Evolutionary conservation across 1,140 invertebrate genomes (phyloP).

Genomic region (Colletes gigas): DNA sequence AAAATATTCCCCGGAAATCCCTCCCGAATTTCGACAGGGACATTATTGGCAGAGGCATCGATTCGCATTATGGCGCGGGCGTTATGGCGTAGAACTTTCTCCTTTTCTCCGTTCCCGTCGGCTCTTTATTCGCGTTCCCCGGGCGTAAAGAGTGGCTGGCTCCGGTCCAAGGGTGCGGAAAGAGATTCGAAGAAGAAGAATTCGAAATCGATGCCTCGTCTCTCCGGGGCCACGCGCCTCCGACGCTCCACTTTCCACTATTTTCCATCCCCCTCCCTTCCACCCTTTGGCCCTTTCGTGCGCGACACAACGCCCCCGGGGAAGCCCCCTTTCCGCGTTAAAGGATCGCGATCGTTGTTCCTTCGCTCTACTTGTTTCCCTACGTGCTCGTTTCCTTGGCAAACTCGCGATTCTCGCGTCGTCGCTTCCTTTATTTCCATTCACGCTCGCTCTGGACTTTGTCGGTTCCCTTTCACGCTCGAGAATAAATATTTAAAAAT

Average conservation of each 20-base stretch:
- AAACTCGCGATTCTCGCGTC: constrained; percentile 1
- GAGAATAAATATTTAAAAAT: too few species aligned
- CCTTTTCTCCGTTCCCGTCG: neutral
- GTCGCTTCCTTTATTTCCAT: too few species aligned
- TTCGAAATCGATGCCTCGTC: constrained; percentile 40
- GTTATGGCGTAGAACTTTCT: constrained; percentile 15
- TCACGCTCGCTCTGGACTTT: too few species aligned
- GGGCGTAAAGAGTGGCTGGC: constrained; percentile 32
- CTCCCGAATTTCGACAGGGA: neutral
- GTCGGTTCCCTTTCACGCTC: too few species aligned
- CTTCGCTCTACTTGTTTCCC: neutral
- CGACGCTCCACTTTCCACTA: neutral
- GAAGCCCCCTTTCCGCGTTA: neutral
- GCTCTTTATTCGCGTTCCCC: constrained; percentile 16
- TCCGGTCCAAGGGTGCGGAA: constrained; percentile 33
- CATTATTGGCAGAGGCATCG: constrained; percentile 41
- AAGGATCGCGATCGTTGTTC: constrained; percentile 8
- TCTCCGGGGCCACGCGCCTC: neutral
- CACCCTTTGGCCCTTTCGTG: constrained; percentile 2
- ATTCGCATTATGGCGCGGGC: constrained; percentile 37
- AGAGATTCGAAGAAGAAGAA: constrained; percentile 22
- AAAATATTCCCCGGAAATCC: neutral
- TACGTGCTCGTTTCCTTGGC: neutral
- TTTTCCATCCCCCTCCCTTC: neutral
- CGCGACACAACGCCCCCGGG: constrained; percentile 13